phyloP scores from a whole-genome alignment of 1,140 invertebrate species.

The Tetranychus cinnabarinus region DNA sequence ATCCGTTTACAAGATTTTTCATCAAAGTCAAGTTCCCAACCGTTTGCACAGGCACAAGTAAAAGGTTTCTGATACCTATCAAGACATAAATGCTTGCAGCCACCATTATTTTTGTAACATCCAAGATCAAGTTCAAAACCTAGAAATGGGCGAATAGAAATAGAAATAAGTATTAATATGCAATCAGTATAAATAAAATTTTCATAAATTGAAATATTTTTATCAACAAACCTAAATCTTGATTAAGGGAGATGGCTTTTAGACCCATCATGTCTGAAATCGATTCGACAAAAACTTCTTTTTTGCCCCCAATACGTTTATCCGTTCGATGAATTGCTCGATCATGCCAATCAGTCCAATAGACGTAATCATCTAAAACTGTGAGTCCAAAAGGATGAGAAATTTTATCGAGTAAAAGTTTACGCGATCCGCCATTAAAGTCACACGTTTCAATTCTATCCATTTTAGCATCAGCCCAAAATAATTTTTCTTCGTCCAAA shows the following conservation, averaged over 20 bases:
- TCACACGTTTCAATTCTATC: slow-evolving; percentile 79
- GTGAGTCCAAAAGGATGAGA: slow-evolving; percentile 73
- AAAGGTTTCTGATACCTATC: too few relatives aligned
- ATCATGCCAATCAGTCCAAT: slow-evolving; percentile 89
- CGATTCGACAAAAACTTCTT: slow-evolving; percentile 60
- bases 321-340: slow-evolving; percentile 73
- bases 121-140: too few relatives aligned
- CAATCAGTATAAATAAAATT: too few relatives aligned
- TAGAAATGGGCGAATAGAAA: too few relatives aligned
- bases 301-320: slow-evolving; percentile 48
- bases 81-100: too few relatives aligned
- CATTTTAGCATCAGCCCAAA: slow-evolving; percentile 82
- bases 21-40: too few relatives aligned
- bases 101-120: too few relatives aligned
- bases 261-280: slow-evolving; percentile 67
- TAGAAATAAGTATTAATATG: too few relatives aligned
- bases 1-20: too few relatives aligned
- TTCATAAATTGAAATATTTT: too few relatives aligned
- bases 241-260: slow-evolving; percentile 36
- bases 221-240: too few relatives aligned
- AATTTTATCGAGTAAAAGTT: slow-evolving; percentile 15
- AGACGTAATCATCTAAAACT: slow-evolving; percentile 46
- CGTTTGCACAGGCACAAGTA: too few relatives aligned
- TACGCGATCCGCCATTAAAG: slow-evolving; percentile 57
- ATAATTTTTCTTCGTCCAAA: slow-evolving; percentile 49